Evolutionary conservation across 2,113 vertebrate species (phyloP), one percentile per base, ranked within the genome.

Genomic region (Maccullochella peelii): DNA sequence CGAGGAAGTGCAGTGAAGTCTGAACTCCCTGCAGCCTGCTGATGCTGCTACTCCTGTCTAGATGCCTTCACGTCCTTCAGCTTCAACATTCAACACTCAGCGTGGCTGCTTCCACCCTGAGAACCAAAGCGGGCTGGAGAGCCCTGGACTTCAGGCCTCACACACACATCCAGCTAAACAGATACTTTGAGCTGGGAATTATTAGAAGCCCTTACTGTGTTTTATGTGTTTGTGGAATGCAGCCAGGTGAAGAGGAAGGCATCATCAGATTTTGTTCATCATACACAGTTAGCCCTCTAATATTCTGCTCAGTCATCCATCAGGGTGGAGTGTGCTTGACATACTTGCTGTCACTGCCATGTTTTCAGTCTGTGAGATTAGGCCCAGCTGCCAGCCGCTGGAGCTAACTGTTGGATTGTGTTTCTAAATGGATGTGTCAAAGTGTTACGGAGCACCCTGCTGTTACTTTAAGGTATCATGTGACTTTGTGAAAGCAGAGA

Each of bases 341-440:
- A 18, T 67, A 62, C 30, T 73, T 36, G 47, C 85, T 78, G 71
- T 78, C 89, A 88, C 88, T 89, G 85, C 89, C 85, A 38, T 78
- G 83, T 73, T 79, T 66, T 62, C 42, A 25, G 52, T 54, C 21
- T 15, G 36, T 57, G 59, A 69, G 36, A 36, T 65, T 6, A 44
- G 44, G 36, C 66, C 68, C 79, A 52, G 73, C 61, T 25, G 52
- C 72, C 78, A 50, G 21, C 54, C 77, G 7, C 30, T 55, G 20
- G 70, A 63, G 74, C 58, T 30, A 55, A 10, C 7, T 73, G 71
- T 62, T 69, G 68, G 49, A 40, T 59, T 61, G 33, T 59, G 65
- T 21, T 73, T 77, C 30, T 27, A 52, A 62, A 25, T 50, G 44
- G 49, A 78, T 55, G 61, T 66, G 42, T 87, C 71, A 61, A 67